phyloP scores from a whole-genome alignment of 2,888 invertebrate species.

The Pomacea canaliculata region DNA sequence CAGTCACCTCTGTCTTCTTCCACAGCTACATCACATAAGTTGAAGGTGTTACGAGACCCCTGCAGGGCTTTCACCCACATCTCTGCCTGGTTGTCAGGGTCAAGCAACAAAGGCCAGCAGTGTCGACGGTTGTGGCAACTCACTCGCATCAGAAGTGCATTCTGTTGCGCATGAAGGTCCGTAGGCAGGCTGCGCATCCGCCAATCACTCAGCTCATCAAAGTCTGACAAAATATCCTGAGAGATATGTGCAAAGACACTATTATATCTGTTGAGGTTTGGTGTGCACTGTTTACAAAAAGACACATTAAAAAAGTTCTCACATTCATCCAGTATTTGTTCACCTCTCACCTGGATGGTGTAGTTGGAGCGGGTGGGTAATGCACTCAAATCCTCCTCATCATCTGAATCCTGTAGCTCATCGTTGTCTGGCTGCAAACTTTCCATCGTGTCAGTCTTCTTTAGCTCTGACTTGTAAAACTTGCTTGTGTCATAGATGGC shows the following conservation, averaged over 20 bases:
- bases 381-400: slow-evolving; percentile 53
- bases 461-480: slow-evolving; percentile 60
- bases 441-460: slow-evolving; percentile 56
- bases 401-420: slow-evolving; percentile 51
- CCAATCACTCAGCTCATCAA: slow-evolving; percentile 66
- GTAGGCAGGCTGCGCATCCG: slow-evolving; percentile 57
- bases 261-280: not conserved
- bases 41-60: slow-evolving; percentile 52
- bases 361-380: slow-evolving; percentile 56
- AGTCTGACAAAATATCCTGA: slow-evolving; percentile 58
- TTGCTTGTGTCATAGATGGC: slow-evolving; percentile 59
- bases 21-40: slow-evolving; percentile 49
- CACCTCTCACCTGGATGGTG: slow-evolving; percentile 42
- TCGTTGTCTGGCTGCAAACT: slow-evolving; percentile 46
- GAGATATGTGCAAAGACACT: not conserved
- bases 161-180: slow-evolving; percentile 66
- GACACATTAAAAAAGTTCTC: no score
- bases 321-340: no score
- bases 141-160: slow-evolving; percentile 62
- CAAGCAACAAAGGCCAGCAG: slow-evolving; percentile 66
- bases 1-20: slow-evolving; percentile 40
- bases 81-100: slow-evolving; percentile 67
- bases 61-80: slow-evolving; percentile 64
- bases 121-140: slow-evolving; percentile 59
- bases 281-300: no score